phyloP scores from a whole-genome alignment of 2,113 vertebrate genomes.

The Pitta sordida region DNA sequence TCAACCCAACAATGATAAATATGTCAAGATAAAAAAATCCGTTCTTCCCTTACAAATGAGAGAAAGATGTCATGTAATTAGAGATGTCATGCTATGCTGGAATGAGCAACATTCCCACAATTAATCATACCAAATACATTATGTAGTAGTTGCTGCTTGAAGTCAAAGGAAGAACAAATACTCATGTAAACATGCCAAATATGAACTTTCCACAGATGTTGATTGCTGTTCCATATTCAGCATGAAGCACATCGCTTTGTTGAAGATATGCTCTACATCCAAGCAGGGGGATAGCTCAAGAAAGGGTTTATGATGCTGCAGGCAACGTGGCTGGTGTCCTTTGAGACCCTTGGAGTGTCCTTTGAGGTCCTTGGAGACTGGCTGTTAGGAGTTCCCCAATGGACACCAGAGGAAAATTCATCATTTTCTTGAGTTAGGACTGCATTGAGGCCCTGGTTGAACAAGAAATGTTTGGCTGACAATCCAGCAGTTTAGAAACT shows the following conservation, averaged over 20 bases:
- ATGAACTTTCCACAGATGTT: slow-evolving; percentile 5
- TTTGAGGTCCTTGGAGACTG: too few relatives aligned
- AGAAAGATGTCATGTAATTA: slow-evolving; percentile 41
- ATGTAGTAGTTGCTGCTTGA: slow-evolving; percentile 48
- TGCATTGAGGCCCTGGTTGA: neutral
- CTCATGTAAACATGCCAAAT: slow-evolving; percentile 1
- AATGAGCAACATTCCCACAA: slow-evolving; percentile 50
- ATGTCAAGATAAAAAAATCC: slow-evolving; percentile 44
- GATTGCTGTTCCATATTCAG: slow-evolving; percentile 22
- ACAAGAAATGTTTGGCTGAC: neutral
- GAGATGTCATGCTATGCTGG: slow-evolving; percentile 35
- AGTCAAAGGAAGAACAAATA: slow-evolving; percentile 52
- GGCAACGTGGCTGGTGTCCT: neutral
- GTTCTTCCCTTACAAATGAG: slow-evolving; percentile 37
- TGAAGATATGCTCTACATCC: neutral
- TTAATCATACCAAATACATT: slow-evolving; percentile 43
- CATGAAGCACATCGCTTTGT: neutral
- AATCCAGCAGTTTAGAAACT: neutral
- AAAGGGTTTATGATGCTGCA: neutral
- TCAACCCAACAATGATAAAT: slow-evolving; percentile 36
- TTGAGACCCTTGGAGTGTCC: too few relatives aligned
- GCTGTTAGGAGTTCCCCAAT: neutral
- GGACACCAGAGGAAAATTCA: neutral
- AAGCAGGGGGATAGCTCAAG: neutral
- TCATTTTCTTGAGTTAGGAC: neutral